phyloP scores from a whole-genome alignment of 2,888 invertebrate species.

The Ashinkailepas kermadecensis region DNA sequence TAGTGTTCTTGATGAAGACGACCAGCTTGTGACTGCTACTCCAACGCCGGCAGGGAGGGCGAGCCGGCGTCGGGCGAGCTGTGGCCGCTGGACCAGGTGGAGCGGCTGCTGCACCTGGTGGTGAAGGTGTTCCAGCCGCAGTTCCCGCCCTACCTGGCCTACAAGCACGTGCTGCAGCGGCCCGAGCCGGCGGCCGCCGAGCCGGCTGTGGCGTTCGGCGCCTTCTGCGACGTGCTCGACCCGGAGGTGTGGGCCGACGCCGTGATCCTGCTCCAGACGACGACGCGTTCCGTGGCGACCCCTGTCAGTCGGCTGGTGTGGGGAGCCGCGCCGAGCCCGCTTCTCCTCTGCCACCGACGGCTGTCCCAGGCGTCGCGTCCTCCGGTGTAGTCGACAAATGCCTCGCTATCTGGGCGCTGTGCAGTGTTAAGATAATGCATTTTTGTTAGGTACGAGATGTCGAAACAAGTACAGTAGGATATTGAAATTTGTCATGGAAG shows the following conservation, averaged over 20 bases:
- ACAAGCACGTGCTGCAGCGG: slow-evolving; percentile 53
- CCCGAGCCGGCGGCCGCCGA: background rate
- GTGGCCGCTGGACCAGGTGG: slow-evolving; percentile 76
- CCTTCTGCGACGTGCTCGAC: slow-evolving; percentile 86
- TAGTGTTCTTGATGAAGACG: background rate
- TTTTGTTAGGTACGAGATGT: too few relatives aligned
- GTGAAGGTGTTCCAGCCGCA: slow-evolving; percentile 82
- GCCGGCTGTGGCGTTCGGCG: slow-evolving; percentile 59
- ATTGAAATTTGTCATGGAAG: too few relatives aligned
- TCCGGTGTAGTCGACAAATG: too few relatives aligned
- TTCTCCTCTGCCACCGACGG: too few relatives aligned
- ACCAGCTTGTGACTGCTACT: background rate
- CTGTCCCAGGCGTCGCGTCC: too few relatives aligned
- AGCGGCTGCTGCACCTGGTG: slow-evolving; percentile 76
- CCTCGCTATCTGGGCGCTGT: too few relatives aligned
- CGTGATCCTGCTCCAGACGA: too few relatives aligned
- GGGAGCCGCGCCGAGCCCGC: too few relatives aligned
- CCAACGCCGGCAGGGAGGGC: slow-evolving; percentile 29
- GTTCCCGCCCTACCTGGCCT: slow-evolving; percentile 66
- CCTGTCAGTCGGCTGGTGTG: too few relatives aligned
- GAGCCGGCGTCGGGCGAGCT: background rate
- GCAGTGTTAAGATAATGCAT: too few relatives aligned
- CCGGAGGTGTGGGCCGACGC: slow-evolving; percentile 43
- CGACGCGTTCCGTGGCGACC: too few relatives aligned
- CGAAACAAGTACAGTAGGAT: too few relatives aligned